Evolutionary conservation across 2,888 invertebrate genomes (phyloP), one percentile per base, ranked within the genome.

Genomic region (Hybos culiciformis): DNA sequence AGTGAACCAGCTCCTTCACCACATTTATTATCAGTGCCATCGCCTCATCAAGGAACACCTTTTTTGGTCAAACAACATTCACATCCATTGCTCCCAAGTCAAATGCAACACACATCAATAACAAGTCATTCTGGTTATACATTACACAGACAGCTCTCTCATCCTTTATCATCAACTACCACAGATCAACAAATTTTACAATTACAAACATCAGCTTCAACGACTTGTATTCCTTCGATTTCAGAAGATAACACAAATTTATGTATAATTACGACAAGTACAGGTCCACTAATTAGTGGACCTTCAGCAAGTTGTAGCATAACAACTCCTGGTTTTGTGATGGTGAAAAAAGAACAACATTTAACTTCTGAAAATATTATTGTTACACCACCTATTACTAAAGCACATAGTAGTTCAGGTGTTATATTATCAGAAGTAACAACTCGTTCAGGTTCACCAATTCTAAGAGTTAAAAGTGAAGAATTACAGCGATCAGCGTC

Each of bases 1-100:
- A 75, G 75, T 6, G 76, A 77, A 54, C 75, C 77, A 14, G 68
- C 71, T n/a, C 72, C 74, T 12, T 70, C 73, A n/a, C 63, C 68
- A 33, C 72, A 73, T 56, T 62, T 75, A 46, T 62, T 77, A 43
- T 65, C 72, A 45, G 74, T 76, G 38, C 75, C 77, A 19, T 70
- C 71, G 49, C 58, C 54, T 46, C 69, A 72, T 29, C n/a, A n/a
- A n/a, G 36, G 36, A 8, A 19, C 19, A 41, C 67, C 70, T 26
- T 70, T 72, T 54, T 62, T 78, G 50, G 71, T 74, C 19, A 79
- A 79, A 56, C 79, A 79, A 56, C 77, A 78, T 59, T 78, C 78
- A 21, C 77, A 78, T 62, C 78, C 78, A 1, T 55, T 77, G 39
- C 55, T 77, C 50, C 74, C 77, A 19, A 76, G 72, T 54, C 75